phyloP scores from a whole-genome alignment of 2,113 vertebrate genomes.

The Corythaixoides concolor region DNA sequence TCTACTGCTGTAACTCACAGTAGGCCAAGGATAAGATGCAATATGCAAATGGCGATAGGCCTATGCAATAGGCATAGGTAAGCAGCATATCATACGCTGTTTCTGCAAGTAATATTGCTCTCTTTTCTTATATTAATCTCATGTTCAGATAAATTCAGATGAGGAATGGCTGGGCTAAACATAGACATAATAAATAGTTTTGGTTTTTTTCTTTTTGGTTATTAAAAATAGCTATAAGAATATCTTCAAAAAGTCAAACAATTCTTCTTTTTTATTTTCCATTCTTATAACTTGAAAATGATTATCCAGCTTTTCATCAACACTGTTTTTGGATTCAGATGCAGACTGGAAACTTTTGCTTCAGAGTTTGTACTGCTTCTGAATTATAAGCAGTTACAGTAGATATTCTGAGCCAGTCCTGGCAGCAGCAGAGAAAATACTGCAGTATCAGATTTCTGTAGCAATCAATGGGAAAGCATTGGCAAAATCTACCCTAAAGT shows the following conservation, averaged over 20 bases:
- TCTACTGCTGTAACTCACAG: not conserved
- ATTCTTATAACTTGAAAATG: not conserved
- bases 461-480: constrained; percentile 30
- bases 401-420: not conserved
- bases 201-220: not conserved
- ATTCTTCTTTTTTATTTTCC: not conserved
- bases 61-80: too few relatives aligned
- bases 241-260: not conserved
- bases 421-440: not conserved
- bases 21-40: not conserved
- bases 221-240: not conserved
- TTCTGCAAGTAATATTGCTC: not conserved
- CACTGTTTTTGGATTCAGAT: not conserved
- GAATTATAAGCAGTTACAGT: constrained; percentile 25
- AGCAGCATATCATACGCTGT: not conserved
- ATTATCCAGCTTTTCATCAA: not conserved
- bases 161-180: not conserved
- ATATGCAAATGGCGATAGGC: too few relatives aligned
- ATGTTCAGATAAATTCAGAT: not conserved
- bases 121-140: not conserved
- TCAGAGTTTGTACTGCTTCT: not conserved
- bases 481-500: not conserved
- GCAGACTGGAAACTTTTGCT: not conserved
- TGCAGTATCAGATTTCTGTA: constrained; percentile 24
- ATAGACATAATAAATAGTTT: not conserved